Evolutionary conservation across 2,888 invertebrate species (phyloP).

Genomic region (Acanthosepion pharaonis): DNA sequence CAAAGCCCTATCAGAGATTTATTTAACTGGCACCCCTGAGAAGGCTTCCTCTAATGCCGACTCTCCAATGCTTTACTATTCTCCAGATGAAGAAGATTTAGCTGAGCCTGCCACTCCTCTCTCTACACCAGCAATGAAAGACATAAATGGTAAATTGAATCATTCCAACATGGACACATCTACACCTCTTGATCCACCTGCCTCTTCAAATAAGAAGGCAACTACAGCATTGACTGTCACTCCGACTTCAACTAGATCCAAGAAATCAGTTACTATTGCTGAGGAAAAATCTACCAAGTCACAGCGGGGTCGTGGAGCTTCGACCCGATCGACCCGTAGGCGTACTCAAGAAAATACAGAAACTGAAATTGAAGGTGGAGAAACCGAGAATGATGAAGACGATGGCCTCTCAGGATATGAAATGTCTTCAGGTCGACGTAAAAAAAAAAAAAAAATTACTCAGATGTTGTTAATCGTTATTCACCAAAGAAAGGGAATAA

Average conservation of each 20-base stretch:
- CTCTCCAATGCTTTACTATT: neutral
- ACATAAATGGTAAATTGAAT: neutral
- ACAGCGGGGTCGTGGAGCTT: neutral
- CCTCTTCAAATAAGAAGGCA: neutral
- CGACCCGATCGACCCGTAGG: neutral
- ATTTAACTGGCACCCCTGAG: neutral
- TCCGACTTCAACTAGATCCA: neutral
- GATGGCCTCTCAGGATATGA: neutral
- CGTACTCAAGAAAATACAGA: neutral
- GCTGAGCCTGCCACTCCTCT: neutral
- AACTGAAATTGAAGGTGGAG: neutral
- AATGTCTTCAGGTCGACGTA: constrained; percentile 35
- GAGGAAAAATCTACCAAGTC: neutral
- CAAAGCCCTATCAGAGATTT: constrained; percentile 39
- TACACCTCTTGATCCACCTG: neutral
- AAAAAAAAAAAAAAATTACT: constrained; percentile 14
- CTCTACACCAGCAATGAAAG: neutral
- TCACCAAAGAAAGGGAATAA: neutral
- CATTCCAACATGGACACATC: neutral
- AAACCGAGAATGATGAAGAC: neutral
- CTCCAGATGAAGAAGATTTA: neutral
- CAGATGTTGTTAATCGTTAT: constrained; percentile 35
- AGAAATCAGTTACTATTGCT: neutral
- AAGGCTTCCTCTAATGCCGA: neutral
- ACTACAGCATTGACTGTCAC: neutral